Evolutionary conservation across 2,797 vertebrate genomes (phyloP).

Genomic region (Hylomyscus alleni): DNA sequence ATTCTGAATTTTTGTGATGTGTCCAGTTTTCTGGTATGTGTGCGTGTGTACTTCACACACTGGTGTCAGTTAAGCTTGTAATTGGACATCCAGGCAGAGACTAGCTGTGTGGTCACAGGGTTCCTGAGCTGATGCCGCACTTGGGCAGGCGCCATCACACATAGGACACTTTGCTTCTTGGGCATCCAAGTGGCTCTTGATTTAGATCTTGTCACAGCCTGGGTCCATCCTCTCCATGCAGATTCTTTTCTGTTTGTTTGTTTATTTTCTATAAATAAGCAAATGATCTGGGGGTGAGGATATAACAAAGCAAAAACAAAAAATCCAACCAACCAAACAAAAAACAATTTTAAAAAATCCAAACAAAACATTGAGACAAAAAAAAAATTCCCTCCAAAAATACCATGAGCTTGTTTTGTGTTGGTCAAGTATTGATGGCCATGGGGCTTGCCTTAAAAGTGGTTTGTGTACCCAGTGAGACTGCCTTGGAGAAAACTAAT

Average conservation of each 20-base stretch:
- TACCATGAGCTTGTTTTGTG: background rate
- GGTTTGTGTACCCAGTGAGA: background rate
- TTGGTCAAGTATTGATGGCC: background rate
- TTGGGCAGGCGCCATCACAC: fast-evolving
- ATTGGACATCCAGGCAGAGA: background rate
- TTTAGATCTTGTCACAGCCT: background rate
- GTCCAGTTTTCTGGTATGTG: background rate
- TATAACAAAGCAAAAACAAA: background rate
- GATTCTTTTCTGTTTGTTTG: background rate
- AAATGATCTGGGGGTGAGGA: background rate
- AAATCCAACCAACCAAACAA: background rate
- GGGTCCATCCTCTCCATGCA: background rate
- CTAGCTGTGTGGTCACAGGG: background rate
- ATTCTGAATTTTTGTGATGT: background rate
- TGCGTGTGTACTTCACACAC: background rate
- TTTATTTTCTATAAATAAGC: background rate
- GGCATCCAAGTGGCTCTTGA: background rate
- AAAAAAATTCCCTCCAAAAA: background rate
- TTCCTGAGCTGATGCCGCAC: background rate
- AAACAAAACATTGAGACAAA: background rate
- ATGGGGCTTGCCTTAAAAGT: background rate
- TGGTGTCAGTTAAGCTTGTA: background rate
- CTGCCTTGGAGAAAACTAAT: background rate
- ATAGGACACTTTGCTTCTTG: fast-evolving
- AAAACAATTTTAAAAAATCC: background rate